Percentiles rank a stretch among this genome's conserved stretches.
Conservation (phyloP, 2,888 invertebrate species). For the Xanthorhoe spadicearia region DNA sequence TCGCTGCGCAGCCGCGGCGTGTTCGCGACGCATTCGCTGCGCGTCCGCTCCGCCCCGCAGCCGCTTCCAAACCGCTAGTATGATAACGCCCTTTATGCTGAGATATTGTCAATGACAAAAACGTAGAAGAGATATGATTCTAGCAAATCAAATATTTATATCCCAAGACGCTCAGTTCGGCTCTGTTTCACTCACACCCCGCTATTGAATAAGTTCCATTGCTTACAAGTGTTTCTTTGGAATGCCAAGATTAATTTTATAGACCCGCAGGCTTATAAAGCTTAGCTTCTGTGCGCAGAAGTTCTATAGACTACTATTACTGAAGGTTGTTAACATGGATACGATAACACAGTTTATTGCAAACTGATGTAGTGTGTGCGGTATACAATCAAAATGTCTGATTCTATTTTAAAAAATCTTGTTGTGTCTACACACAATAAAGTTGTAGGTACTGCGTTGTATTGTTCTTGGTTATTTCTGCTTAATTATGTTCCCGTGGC, state of each 20-base stretch:
- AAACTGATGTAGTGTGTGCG: slow-evolving; percentile 9
- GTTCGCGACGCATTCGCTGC: too few species aligned
- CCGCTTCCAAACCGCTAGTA: too few species aligned
- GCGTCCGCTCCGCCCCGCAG: too few species aligned
- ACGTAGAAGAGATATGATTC: too few species aligned
- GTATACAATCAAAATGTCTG: not conserved
- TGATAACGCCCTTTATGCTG: too few species aligned
- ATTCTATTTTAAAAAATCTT: not conserved
- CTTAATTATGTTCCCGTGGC: not conserved
- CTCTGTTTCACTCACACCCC: slow-evolving; percentile 28
- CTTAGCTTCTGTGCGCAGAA: slow-evolving; percentile 24
- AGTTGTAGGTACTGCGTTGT: not conserved
- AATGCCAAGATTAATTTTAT: slow-evolving; percentile 37
- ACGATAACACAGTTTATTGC: slow-evolving; percentile 15
- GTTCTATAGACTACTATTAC: slow-evolving; percentile 21
- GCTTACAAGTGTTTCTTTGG: slow-evolving; percentile 31
- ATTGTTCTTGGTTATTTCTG: not conserved
- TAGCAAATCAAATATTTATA: too few species aligned
- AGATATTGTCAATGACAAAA: too few species aligned
- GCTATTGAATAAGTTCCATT: slow-evolving; percentile 28
- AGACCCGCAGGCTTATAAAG: slow-evolving; percentile 28
- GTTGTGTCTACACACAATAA: not conserved
- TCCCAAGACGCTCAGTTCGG: slow-evolving; percentile 3
- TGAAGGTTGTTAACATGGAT: slow-evolving; percentile 25
- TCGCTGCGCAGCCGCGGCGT: too few species aligned